Percentiles rank a stretch among this genome's conserved stretches.
Evolutionary conservation across 35 echinoderm and acorn worm genomes (phyloP).

Genomic region (Apostichopus japonicus): DNA sequence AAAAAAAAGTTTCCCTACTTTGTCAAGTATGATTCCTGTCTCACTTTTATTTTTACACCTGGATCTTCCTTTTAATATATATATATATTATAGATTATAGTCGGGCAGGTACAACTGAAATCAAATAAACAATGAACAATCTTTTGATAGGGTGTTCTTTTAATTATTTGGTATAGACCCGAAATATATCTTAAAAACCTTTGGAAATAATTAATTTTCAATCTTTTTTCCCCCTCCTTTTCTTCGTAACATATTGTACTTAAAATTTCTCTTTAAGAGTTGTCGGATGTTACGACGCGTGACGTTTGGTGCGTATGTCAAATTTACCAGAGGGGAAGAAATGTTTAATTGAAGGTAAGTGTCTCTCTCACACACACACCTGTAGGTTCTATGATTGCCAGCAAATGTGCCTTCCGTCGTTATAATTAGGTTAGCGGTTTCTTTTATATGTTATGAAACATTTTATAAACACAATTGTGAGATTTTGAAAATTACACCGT

Average conservation of each 20-base stretch:
- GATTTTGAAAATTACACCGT: neutral
- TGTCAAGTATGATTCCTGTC: too few species aligned
- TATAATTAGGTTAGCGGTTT: neutral
- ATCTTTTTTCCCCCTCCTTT: neutral
- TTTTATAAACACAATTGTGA: neutral
- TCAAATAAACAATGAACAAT: too few species aligned
- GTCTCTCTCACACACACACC: neutral
- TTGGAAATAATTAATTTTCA: neutral
- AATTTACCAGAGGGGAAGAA: constrained; percentile 13
- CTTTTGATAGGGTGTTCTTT: too few species aligned
- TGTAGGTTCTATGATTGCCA: neutral
- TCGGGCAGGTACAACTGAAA: too few species aligned
- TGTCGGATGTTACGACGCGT: neutral
- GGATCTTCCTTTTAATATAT: too few species aligned
- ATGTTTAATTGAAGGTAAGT: constrained; percentile 20
- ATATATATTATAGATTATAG: too few species aligned
- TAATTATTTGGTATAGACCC: too few species aligned
- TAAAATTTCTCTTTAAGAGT: neutral
- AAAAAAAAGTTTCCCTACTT: too few species aligned
- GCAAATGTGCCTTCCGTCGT: neutral
- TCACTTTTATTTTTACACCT: too few species aligned
- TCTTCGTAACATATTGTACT: neutral
- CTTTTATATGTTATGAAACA: neutral
- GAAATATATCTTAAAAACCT: too few species aligned
- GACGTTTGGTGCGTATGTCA: neutral